Base-by-base conservation (phyloP, 2,113 vertebrate genomes). In the Aldabrachelys gigantea region DNA sequence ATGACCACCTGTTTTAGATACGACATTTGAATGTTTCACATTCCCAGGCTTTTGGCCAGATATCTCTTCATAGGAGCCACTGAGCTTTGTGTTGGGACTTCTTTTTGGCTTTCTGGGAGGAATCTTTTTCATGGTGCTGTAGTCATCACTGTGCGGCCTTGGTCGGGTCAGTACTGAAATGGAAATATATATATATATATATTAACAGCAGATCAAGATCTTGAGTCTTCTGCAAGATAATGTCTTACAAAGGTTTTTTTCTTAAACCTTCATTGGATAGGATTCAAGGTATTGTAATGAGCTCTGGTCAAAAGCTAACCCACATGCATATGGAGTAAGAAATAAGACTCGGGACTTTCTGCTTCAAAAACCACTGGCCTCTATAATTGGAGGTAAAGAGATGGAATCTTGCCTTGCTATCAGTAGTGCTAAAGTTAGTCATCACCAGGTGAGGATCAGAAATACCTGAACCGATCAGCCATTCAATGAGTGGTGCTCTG, bases 121-220 rank as follows among this genome's bases (percentile, higher is more conserved):
- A 80, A 99, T 99, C 98, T 99, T 99, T 97, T 99, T 99, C 98
- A 99, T 98, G 84, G 99, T 98, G 92, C 99, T 99, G 83, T 99
- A 99, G 97, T 99, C 99, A 80, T 99, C 99, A 41, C 99, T 99
- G 97, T 99, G 99, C 31, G 99, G 99, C 24, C 99, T 99, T 69
- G 99, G 99, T 89, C 99, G 99, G 29, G 98, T 98, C 84, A 99
- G 97, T 47, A 98, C 99, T 99, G 96, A 80, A 91, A 94, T 81
- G 86, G 82, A 84, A 76, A 41, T 62, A 78, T 44, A 87, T 59
- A 57, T 10, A 57, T 10, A 3, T 80, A 19, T 86, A 27, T 84
- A 59, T 97, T 94, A 97, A 47, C 95, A 91, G 69, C 16, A 92
- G 53, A 85, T 13, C 17, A 78, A 91, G 80, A 22, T 10, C 1